Conservation (phyloP, 1,140 invertebrate genomes). For the Drosophila arizonae region DNA sequence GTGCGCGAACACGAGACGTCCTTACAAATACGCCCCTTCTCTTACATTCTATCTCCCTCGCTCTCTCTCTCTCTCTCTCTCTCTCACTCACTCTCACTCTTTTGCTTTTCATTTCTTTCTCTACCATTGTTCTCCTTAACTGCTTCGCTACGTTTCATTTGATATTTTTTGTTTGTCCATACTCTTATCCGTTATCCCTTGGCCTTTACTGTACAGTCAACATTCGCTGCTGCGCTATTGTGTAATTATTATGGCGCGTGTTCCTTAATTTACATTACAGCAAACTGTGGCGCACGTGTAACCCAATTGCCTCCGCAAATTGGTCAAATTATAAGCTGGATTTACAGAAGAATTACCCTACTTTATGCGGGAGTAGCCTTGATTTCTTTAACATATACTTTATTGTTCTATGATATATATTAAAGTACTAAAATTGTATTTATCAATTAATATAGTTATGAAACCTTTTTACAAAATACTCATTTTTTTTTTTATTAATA, state of each 20-base stretch:
- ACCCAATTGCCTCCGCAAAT: conserved; percentile 11
- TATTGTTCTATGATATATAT: too few relatives aligned
- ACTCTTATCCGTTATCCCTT: not conserved
- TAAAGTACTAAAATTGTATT: too few relatives aligned
- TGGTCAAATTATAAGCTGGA: conserved; percentile 11
- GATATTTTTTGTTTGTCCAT: not conserved
- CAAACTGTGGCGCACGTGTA: conserved; percentile 25
- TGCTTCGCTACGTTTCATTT: not conserved
- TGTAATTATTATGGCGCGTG: conserved; percentile 66
- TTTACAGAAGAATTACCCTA: not conserved
- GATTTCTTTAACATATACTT: too few relatives aligned
- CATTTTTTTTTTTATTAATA: too few relatives aligned
- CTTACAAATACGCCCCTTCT: conserved; percentile 13
- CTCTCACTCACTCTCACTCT: not conserved
- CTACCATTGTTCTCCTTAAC: conserved; percentile 2
- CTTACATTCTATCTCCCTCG: not conserved
- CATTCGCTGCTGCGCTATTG: conserved; percentile 26
- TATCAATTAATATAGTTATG: too few relatives aligned
- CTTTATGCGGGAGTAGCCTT: not conserved
- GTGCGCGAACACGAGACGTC: conserved; percentile 38
- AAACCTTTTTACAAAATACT: too few relatives aligned
- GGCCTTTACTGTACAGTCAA: conserved; percentile 2
- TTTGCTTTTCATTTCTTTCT: not conserved
- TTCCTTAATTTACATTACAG: conserved; percentile 10
- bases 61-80: not conserved